These are phyloP conservation scores for Syngnathus scovelli DNA, from an alignment of 2,113 vertebrate genomes.

Conservation along the genomic window DNA sequence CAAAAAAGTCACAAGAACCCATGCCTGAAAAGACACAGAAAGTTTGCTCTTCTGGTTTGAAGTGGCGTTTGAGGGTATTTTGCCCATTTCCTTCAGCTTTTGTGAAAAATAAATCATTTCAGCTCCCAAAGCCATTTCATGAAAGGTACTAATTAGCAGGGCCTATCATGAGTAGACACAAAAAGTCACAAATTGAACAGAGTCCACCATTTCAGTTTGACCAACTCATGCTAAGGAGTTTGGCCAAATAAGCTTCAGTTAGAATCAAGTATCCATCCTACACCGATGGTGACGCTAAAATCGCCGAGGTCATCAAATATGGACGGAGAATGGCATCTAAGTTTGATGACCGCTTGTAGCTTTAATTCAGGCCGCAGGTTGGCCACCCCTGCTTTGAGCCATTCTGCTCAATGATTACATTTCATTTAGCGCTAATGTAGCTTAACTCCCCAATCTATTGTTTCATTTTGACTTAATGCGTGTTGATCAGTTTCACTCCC, in stretches of 20 bases:
- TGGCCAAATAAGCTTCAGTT: not conserved
- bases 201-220: not conserved
- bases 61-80: too few relatives aligned
- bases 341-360: not conserved
- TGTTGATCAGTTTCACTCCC: slow-evolving; percentile 19
- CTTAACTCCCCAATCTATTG: slow-evolving; percentile 13
- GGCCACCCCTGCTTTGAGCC: slow-evolving; percentile 5
- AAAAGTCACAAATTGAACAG: not conserved
- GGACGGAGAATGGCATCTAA: not conserved
- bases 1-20: too few relatives aligned
- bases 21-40: too few relatives aligned
- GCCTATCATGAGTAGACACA: too few relatives aligned
- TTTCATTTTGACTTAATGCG: slow-evolving; percentile 19
- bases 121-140: too few relatives aligned
- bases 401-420: slow-evolving; percentile 24
- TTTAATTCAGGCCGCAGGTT: not conserved
- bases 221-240: not conserved
- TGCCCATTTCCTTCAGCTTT: too few relatives aligned
- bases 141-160: too few relatives aligned
- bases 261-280: not conserved
- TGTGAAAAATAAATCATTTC: too few relatives aligned
- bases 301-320: not conserved
- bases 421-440: slow-evolving; percentile 14
- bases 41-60: too few relatives aligned
- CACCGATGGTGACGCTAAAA: not conserved